These are phyloP conservation scores for Hoplodrina blanda DNA, from an alignment of 2,888 invertebrate species.

Conservation along the genomic window DNA sequence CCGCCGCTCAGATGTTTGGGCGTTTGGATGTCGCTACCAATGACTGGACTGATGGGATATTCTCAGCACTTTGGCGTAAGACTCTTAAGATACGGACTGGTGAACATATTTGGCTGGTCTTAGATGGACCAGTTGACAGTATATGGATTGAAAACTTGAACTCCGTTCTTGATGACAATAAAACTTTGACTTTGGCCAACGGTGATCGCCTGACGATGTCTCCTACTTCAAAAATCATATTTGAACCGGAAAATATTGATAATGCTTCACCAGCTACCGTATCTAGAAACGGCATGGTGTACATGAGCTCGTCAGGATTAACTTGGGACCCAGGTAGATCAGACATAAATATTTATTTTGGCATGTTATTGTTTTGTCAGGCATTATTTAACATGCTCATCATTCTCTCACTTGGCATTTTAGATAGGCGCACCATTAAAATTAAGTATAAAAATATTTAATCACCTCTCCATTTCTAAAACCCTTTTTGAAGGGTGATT, in stretches of 20 bases:
- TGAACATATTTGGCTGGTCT: constrained; percentile 97
- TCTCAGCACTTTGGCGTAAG: constrained; percentile 98
- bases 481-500: too few species aligned
- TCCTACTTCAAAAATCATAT: constrained; percentile 98
- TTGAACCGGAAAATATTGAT: constrained; percentile 99
- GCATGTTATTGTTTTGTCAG: not conserved
- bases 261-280: constrained; percentile 99
- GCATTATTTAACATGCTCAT: not conserved
- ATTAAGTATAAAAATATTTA: too few species aligned
- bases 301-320: constrained; percentile 98
- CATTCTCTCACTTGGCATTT: too few species aligned
- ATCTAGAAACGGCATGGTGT: constrained; percentile 98
- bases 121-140: constrained; percentile 99
- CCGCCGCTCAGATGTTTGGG: constrained; percentile 99
- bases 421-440: too few species aligned
- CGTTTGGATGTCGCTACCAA: constrained; percentile 98
- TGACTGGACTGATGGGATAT: constrained; percentile 99
- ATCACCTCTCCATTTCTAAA: too few species aligned
- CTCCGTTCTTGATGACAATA: constrained; percentile 98
- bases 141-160: constrained; percentile 99
- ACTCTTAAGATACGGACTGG: constrained; percentile 96
- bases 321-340: constrained; percentile 95
- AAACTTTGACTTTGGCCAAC: constrained; percentile 98
- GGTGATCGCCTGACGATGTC: constrained; percentile 98
- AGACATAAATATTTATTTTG: not conserved